Conservation (phyloP, 2,113 vertebrate species). For the Zosterops japonicus region DNA sequence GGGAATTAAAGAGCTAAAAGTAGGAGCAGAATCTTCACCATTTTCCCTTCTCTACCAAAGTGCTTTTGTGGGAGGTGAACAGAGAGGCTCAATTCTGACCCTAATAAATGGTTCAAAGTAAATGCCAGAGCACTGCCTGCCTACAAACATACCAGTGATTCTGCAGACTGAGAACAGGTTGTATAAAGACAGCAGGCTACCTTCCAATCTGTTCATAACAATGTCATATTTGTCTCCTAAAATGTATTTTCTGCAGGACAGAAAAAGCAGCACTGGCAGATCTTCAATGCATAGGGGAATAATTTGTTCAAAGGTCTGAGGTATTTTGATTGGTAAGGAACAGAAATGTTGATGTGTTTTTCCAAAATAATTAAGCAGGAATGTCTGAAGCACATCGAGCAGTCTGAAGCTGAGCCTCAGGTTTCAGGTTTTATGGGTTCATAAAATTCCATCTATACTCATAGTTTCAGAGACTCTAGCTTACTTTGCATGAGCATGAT, state of each 20-base stretch:
- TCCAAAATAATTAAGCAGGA: constrained; percentile 18
- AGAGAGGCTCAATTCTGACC: background rate
- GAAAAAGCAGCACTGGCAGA: background rate
- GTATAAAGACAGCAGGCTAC: background rate
- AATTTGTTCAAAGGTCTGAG: background rate
- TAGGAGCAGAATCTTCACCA: background rate
- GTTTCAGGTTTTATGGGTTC: background rate
- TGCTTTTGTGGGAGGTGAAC: background rate
- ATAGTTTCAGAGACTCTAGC: background rate
- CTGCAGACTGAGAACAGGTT: background rate
- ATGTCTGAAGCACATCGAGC: background rate
- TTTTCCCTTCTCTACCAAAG: background rate
- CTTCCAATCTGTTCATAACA: background rate
- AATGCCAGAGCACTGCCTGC: background rate
- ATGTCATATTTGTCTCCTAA: background rate
- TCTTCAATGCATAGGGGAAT: background rate
- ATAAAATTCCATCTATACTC: background rate
- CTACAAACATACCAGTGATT: background rate
- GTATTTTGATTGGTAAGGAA: background rate
- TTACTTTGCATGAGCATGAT: background rate
- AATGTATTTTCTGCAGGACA: background rate
- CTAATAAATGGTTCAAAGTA: background rate
- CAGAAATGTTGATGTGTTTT: background rate
- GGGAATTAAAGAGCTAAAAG: background rate
- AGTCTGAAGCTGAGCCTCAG: background rate